These are phyloP conservation scores for Chromoteleia sp. DNA, from an alignment of 2,888 invertebrate genomes.

Conservation along the genomic window DNA sequence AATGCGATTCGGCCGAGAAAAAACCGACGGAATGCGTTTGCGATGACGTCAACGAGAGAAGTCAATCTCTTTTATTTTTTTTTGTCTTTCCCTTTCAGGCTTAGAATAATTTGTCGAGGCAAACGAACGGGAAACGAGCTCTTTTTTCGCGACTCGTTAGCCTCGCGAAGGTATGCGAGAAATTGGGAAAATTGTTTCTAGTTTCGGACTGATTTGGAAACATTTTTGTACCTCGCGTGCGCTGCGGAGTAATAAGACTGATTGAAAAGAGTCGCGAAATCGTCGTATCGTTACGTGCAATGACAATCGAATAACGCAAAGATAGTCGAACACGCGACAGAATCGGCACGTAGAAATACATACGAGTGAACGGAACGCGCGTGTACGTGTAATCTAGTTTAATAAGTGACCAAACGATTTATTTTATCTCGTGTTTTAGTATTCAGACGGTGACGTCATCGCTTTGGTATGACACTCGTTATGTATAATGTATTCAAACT, in stretches of 20 bases:
- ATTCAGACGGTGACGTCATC: slow-evolving; percentile 18
- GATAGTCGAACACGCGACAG: slow-evolving; percentile 27
- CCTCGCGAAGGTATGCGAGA: too few relatives aligned
- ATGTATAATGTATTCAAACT: background rate
- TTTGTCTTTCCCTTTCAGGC: too few relatives aligned
- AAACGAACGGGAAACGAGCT: background rate
- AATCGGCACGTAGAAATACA: background rate
- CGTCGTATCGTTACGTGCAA: slow-evolving; percentile 30
- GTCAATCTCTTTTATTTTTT: background rate
- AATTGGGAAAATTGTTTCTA: too few relatives aligned
- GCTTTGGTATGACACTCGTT: slow-evolving; percentile 11
- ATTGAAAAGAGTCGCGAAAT: slow-evolving; percentile 14
- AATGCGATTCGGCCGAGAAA: background rate
- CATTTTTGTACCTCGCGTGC: slow-evolving; percentile 1
- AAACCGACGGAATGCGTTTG: background rate
- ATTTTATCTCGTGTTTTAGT: slow-evolving; percentile 32
- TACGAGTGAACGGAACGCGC: background rate
- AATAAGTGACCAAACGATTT: slow-evolving; percentile 52
- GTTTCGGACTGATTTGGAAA: background rate
- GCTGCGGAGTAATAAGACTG: background rate
- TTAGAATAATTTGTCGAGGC: background rate
- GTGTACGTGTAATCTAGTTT: slow-evolving; percentile 36
- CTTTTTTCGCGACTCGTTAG: too few relatives aligned
- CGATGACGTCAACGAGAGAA: slow-evolving; percentile 27
- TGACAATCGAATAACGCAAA: slow-evolving; percentile 38